Conservation (phyloP, 1,140 invertebrate genomes). For the Copidosoma floridanum region DNA sequence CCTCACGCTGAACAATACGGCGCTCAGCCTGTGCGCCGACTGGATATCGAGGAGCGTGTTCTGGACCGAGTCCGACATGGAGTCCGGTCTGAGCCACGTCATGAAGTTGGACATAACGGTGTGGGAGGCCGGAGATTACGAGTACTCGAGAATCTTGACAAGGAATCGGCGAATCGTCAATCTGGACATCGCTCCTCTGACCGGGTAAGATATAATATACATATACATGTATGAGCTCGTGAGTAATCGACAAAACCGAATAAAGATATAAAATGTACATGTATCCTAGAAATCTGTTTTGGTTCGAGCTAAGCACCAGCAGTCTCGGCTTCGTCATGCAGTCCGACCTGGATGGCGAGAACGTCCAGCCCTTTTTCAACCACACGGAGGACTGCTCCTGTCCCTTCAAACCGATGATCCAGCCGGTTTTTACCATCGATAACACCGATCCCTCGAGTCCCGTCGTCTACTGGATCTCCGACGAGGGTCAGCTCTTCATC, state of each 20-base stretch:
- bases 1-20: conserved; percentile 66
- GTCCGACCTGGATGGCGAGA: conserved; percentile 59
- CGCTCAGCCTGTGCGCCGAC: conserved; percentile 72
- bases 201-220: too few species aligned
- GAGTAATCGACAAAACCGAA: too few species aligned
- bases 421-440: conserved; percentile 66
- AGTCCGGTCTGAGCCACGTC: conserved; percentile 41
- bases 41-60: conserved; percentile 84
- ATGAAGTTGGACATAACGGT: conserved; percentile 45
- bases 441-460: conserved; percentile 60
- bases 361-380: conserved; percentile 63
- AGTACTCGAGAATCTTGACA: conserved; percentile 54
- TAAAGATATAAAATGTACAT: conserved; percentile 9
- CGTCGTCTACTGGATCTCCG: conserved; percentile 65
- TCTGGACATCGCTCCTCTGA: conserved; percentile 71
- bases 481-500: conserved; percentile 62
- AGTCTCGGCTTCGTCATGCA: conserved; percentile 64
- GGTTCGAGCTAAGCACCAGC: conserved; percentile 63
- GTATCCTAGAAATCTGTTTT: conserved; percentile 66
- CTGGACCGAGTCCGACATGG: conserved; percentile 67
- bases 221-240: neutral
- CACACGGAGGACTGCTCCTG: conserved; percentile 51
- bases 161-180: conserved; percentile 59
- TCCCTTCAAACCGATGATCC: conserved; percentile 56
- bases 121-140: conserved; percentile 50